phyloP scores from a whole-genome alignment of 2,113 vertebrate species.

The Pogonocichla stellata region DNA sequence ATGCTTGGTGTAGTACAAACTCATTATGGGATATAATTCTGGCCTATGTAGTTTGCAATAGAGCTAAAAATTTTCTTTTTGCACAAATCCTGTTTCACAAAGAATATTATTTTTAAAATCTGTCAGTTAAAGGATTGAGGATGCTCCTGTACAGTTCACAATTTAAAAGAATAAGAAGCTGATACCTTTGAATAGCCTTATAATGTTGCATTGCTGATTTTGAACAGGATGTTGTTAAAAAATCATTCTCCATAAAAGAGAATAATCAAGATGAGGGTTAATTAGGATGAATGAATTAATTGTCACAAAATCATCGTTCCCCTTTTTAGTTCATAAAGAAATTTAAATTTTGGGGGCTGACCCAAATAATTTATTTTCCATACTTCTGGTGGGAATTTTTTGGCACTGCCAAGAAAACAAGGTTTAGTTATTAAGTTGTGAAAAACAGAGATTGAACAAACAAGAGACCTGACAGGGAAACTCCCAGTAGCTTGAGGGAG shows the following conservation, averaged over 20 bases:
- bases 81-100: not conserved
- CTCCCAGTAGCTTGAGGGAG: not conserved
- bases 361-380: not conserved
- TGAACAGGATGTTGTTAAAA: not conserved
- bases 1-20: not conserved
- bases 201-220: not conserved
- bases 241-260: not conserved
- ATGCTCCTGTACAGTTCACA: not conserved
- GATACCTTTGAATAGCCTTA: not conserved
- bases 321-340: not conserved
- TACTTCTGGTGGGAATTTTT: not conserved
- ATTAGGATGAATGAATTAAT: not conserved
- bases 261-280: not conserved
- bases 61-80: not conserved
- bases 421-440: not conserved
- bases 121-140: fast-evolving
- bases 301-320: not conserved
- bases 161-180: not conserved
- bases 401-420: not conserved
- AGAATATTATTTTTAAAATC: not conserved
- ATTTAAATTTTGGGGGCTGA: not conserved
- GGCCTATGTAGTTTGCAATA: not conserved
- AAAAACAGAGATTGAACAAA: not conserved
- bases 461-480: not conserved
- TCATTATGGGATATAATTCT: not conserved